Conservation (phyloP, 2,888 invertebrate species). For the Linnaemya vulpina region DNA sequence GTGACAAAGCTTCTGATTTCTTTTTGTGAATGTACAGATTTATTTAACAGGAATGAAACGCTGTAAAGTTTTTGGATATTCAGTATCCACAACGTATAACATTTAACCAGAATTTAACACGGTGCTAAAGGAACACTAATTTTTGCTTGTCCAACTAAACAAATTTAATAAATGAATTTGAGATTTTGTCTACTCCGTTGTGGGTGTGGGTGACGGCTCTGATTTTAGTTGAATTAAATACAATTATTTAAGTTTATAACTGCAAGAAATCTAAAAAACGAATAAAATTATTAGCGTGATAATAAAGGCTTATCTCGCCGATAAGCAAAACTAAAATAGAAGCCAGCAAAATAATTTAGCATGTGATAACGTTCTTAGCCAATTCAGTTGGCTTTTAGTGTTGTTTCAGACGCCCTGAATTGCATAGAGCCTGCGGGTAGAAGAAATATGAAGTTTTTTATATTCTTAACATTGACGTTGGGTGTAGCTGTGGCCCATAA, state of each 20-base stretch:
- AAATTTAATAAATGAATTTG: too few species aligned
- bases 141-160: too few species aligned
- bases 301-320: slow-evolving; percentile 10
- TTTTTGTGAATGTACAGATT: too few species aligned
- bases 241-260: background rate
- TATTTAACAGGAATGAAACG: too few species aligned
- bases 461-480: slow-evolving; percentile 3
- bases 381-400: slow-evolving; percentile 25
- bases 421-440: background rate
- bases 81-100: too few species aligned
- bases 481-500: background rate
- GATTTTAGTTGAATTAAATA: background rate
- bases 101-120: too few species aligned
- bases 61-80: too few species aligned
- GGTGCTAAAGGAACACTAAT: too few species aligned
- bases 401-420: background rate
- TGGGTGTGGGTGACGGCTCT: background rate
- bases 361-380: slow-evolving; percentile 14
- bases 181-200: too few species aligned
- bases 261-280: slow-evolving; percentile 1
- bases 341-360: background rate
- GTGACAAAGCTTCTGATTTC: too few species aligned
- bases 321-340: slow-evolving; percentile 14
- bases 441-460: slow-evolving; percentile 4
- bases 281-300: background rate